Percentiles rank a stretch among this genome's conserved stretches.
Conservation (phyloP, 2,888 invertebrate genomes). For the Mythimna ferrago region DNA sequence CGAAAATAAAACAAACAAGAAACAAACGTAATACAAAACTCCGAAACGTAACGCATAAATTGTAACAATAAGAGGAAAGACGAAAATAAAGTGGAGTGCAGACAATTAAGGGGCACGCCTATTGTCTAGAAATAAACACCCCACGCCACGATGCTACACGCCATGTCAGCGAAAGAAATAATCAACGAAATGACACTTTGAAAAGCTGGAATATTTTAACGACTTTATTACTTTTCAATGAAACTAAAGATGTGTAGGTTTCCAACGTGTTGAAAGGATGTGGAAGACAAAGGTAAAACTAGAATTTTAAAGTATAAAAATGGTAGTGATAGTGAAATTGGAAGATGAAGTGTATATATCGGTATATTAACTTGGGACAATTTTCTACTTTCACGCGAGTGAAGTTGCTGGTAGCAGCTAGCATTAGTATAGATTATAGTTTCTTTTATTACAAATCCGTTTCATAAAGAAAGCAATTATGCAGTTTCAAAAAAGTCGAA, state of each 20-base stretch:
- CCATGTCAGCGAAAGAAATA: conserved; percentile 65
- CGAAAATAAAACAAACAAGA: conserved; percentile 52
- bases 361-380: too few species aligned
- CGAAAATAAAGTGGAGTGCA: conserved; percentile 71
- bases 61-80: conserved; percentile 66
- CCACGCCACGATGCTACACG: conserved; percentile 61
- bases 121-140: conserved; percentile 75
- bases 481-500: too few species aligned
- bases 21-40: conserved; percentile 64
- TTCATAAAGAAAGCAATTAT: too few species aligned
- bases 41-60: conserved; percentile 60
- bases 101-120: conserved; percentile 74
- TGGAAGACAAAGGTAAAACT: conserved; percentile 22
- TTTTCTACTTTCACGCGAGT: too few species aligned
- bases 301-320: conserved; percentile 21
- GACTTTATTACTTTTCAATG: conserved; percentile 54
- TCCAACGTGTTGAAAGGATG: conserved; percentile 24
- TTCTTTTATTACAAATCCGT: too few species aligned
- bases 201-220: conserved; percentile 57
- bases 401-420: too few species aligned
- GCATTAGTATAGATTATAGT: too few species aligned
- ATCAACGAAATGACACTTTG: conserved; percentile 63
- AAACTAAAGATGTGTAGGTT: conserved; percentile 39
- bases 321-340: not conserved
- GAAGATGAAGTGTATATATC: too few species aligned